phyloP scores from a whole-genome alignment of 2,797 vertebrate genomes.

The Gambelia wislizenii region DNA sequence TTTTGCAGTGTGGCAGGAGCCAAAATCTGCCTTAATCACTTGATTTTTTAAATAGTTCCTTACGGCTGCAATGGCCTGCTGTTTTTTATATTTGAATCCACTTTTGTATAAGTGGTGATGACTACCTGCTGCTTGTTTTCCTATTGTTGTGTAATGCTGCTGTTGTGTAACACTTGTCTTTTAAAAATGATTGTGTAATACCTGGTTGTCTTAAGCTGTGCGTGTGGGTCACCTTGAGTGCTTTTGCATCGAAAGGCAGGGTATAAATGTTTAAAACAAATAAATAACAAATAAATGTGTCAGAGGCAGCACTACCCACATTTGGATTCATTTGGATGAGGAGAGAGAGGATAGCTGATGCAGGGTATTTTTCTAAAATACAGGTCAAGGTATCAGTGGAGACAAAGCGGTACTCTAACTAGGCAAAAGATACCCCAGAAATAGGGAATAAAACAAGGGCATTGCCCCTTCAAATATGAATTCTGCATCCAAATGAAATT shows the following conservation, averaged over 20 bases:
- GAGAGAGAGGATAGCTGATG: background rate
- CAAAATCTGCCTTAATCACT: too few species aligned
- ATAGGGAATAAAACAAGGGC: too few species aligned
- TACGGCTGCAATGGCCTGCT: background rate
- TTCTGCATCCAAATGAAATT: too few species aligned
- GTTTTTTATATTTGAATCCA: background rate
- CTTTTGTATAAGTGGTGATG: background rate
- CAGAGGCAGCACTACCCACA: background rate
- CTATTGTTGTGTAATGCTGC: background rate
- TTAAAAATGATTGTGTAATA: background rate
- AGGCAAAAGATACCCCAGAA: background rate
- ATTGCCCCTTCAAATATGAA: too few species aligned
- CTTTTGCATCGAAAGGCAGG: background rate
- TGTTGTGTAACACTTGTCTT: background rate
- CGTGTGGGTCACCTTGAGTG: background rate
- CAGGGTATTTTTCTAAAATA: background rate
- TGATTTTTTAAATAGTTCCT: background rate
- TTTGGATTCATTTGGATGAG: background rate
- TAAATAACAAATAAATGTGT: background rate
- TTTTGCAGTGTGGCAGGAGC: too few species aligned
- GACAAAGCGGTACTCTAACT: background rate
- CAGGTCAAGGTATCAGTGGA: background rate
- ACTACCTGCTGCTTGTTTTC: background rate
- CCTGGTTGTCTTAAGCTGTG: background rate
- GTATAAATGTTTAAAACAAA: background rate